Evolutionary conservation across 2,888 invertebrate genomes (phyloP).

Genomic region (Muschampia plurimacula): DNA sequence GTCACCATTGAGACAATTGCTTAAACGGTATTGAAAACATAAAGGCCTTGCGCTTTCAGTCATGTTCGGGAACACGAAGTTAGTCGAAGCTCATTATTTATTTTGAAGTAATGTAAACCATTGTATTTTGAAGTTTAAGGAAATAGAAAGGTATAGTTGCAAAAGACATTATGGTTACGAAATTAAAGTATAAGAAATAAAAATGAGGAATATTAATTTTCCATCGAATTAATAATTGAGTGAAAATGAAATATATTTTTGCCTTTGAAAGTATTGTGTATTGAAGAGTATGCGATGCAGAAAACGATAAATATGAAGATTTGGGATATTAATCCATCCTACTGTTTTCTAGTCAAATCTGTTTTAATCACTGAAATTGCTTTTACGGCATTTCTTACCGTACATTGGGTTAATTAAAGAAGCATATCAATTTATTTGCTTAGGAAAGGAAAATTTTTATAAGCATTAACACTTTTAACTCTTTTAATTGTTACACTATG

Average conservation of each 20-base stretch:
- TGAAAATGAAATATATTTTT: background rate
- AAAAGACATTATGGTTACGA: too few species aligned
- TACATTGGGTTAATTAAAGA: background rate
- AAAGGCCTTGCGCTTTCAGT: too few species aligned
- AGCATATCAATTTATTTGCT: background rate
- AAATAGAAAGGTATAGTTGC: too few species aligned
- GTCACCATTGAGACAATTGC: too few species aligned
- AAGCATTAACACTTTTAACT: background rate
- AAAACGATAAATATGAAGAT: background rate
- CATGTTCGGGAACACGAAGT: too few species aligned
- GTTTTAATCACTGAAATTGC: background rate
- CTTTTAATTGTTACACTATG: background rate
- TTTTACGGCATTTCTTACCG: background rate
- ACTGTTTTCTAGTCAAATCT: slow-evolving; percentile 1
- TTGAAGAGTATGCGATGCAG: background rate
- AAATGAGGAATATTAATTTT: too few species aligned
- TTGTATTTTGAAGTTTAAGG: too few species aligned
- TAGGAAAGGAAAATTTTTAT: background rate
- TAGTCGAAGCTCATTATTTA: too few species aligned
- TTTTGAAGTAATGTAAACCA: too few species aligned
- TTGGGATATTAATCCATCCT: background rate
- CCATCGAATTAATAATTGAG: background rate
- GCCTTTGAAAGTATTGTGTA: background rate
- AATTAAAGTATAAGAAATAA: background rate
- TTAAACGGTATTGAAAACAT: too few species aligned